Evolutionary conservation across 2,888 invertebrate species (phyloP).

Genomic region (Tribolium freemani): DNA sequence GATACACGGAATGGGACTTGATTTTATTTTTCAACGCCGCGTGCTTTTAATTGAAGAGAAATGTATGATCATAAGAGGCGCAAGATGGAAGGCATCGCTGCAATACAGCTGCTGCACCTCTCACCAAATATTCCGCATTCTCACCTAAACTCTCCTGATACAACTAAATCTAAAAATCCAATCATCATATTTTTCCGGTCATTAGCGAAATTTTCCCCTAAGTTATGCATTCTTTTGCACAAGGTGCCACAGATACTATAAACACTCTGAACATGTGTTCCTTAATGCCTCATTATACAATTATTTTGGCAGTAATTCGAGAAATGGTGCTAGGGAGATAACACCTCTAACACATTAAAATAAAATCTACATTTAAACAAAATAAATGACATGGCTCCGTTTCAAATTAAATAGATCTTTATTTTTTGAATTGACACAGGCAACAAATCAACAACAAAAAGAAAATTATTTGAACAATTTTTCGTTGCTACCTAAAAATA

Average conservation of each 20-base stretch:
- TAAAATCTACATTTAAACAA: neutral
- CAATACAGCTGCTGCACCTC: constrained; percentile 13
- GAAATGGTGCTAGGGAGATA: neutral
- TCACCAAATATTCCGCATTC: constrained; percentile 18
- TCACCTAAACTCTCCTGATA: neutral
- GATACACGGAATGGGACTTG: neutral
- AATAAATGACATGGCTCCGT: too few relatives aligned
- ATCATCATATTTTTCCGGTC: constrained; percentile 1
- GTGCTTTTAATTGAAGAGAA: constrained; percentile 25
- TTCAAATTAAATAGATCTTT: too few relatives aligned
- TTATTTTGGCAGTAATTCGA: neutral
- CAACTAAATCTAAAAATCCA: constrained; percentile 10
- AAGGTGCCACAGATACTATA: constrained; percentile 16
- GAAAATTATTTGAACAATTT: too few relatives aligned
- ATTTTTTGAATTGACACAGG: too few relatives aligned
- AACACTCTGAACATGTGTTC: neutral
- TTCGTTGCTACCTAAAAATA: too few relatives aligned
- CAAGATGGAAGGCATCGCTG: neutral
- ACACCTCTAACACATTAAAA: neutral
- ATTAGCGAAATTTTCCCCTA: constrained; percentile 10
- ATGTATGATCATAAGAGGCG: neutral
- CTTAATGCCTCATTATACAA: constrained; percentile 1
- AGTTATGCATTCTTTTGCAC: neutral
- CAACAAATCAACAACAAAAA: too few relatives aligned
- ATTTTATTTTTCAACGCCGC: constrained; percentile 11